Base-by-base conservation (phyloP, 1,140 invertebrate species). In the Zaprionus ghesquierei region DNA sequence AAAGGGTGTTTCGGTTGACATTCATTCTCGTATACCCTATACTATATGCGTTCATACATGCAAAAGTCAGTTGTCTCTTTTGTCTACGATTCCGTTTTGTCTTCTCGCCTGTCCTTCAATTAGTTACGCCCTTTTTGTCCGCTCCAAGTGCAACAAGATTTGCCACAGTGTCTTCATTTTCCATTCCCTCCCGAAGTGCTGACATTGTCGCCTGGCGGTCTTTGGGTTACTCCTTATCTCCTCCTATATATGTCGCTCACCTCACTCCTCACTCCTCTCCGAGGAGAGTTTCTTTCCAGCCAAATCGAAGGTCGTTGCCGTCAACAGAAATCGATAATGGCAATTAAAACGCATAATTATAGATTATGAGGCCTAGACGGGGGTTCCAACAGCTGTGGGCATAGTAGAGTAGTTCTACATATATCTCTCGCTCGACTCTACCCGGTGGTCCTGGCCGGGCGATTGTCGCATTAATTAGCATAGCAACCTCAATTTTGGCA, bases 401-500 rank as follows among this genome's bases (percentile, higher is more conserved):
- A 29, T 29, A 29, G n/a, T 25, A n/a, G 12, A 29, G 12, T 13
- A 6, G 23, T n/a, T n/a, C n/a, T n/a, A n/a, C n/a, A n/a, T n/a
- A n/a, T n/a, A 23, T 25, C 22, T 18, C 13, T 13, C 18, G 25
- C 23, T 29, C 2, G 10, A 15, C 5, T 46, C 44, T 12, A 23
- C 8, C 23, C 22, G 68, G 44, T 70, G 51, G 59, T 60, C 53
- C 46, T 35, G 22, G 65, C 69, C 53, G 53, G 53, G 50, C 79
- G 79, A 77, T 85, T 81, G 73, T 55, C 61, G 41, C 75, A 79
- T 79, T 86, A 79, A 90, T 86, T 80, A 70, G 79, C 86, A 73
- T 75, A 73, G 91, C 78, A 92, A 93, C 85, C 95, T 96, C 68
- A 93, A 95, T 90, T 78, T 97, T 96, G 92, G 59, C n/a, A 65